Evolutionary conservation across 2,797 vertebrate genomes (phyloP).

Genomic region (Acipenser oxyrinchus): DNA sequence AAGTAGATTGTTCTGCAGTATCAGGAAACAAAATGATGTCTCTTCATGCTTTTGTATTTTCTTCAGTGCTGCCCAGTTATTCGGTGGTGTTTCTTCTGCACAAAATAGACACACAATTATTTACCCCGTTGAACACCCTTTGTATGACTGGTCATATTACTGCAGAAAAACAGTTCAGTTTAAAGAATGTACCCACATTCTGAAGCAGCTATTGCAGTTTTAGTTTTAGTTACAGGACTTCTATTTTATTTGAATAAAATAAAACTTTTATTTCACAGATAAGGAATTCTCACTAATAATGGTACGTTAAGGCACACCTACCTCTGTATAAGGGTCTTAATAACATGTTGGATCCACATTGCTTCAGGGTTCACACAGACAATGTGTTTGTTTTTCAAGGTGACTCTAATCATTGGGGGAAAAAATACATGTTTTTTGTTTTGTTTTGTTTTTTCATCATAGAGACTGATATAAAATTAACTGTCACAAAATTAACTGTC

Average conservation of each 20-base stretch:
- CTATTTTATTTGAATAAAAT: neutral
- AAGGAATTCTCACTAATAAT: neutral
- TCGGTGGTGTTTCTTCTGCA: too few species aligned
- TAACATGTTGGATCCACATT: constrained; percentile 5
- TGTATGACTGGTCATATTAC: too few species aligned
- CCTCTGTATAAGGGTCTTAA: neutral
- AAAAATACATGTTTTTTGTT: neutral
- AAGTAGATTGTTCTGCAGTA: too few species aligned
- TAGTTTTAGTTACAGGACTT: neutral
- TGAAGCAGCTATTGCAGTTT: neutral
- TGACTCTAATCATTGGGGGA: constrained; percentile 9
- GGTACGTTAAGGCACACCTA: neutral
- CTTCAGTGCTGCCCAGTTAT: too few species aligned
- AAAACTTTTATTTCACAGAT: neutral
- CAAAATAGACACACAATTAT: too few species aligned
- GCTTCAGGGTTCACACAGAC: constrained; percentile 14
- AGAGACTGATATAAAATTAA: too few species aligned
- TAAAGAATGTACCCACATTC: neutral
- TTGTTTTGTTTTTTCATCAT: neutral
- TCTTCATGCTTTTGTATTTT: too few species aligned
- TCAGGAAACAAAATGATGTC: too few species aligned
- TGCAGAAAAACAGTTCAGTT: neutral
- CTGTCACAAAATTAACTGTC: neutral
- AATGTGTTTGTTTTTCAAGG: neutral
- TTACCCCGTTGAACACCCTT: too few species aligned